Conservation (phyloP, 2,888 invertebrate genomes). For the Lamellibrachia satsuma region DNA sequence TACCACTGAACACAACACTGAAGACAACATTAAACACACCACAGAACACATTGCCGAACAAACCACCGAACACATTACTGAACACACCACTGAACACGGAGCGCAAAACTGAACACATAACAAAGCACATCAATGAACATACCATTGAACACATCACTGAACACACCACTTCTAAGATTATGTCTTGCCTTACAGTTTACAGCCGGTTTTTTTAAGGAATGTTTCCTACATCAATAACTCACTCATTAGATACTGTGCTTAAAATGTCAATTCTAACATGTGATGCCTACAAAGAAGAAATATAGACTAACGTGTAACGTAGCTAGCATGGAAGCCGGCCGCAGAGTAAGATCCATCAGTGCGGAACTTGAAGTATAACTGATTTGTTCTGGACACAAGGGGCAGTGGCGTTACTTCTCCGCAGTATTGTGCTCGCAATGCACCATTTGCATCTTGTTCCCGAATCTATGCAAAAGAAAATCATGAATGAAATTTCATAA, state of each 20-base stretch:
- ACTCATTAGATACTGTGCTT: background rate
- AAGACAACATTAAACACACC: background rate
- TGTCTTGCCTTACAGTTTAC: background rate
- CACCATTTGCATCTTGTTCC: background rate
- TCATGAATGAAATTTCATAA: background rate
- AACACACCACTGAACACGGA: background rate
- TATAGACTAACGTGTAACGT: background rate
- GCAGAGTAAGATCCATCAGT: background rate
- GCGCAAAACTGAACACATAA: background rate
- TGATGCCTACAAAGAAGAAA: background rate
- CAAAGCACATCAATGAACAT: background rate
- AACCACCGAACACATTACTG: background rate
- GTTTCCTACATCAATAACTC: background rate
- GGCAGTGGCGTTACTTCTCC: background rate
- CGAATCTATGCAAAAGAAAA: background rate
- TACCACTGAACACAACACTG: background rate
- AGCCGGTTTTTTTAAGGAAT: background rate
- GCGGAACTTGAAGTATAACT: background rate
- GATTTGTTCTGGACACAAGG: background rate
- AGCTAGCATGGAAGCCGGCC: background rate
- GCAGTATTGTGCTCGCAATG: background rate
- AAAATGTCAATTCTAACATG: no score
- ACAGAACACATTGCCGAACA: background rate
- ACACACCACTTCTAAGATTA: background rate
- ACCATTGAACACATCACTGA: background rate